Evolutionary conservation across 2,113 vertebrate genomes (phyloP), one percentile per base, ranked within the genome.

Genomic region (Bagarius yarrelli): DNA sequence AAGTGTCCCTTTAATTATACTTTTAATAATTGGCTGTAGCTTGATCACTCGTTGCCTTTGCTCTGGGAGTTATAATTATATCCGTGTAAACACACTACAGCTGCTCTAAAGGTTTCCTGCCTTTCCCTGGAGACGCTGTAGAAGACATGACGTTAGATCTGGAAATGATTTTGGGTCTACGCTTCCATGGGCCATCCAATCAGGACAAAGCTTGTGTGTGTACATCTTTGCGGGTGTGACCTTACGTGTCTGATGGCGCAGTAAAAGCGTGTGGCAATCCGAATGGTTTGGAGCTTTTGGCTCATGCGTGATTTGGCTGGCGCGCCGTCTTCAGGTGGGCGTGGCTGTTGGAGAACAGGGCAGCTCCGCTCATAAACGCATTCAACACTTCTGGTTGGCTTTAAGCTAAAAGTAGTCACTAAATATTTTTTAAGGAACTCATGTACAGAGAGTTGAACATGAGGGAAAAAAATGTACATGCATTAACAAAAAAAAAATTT

Each of bases 181-280:
- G 13, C 56, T 52, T 69, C 67, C 75, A 19, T 52, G 56, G 19
- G 71, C 32, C 44, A 71, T 79, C 84, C 70, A 14, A 44, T 67
- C 70, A 30, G 74, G 32, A 81, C 63, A 70, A 71, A 67, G 80
- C 83, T 55, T 34, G 50, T 57, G 79, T 81, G 75, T 69, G 53
- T 75, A 80, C 73, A 34, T 80, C 78, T 80, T 76, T 70, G 71
- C 78, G 25, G 52, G 81, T 63, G 71, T 78, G 81, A 81, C 85
- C 87, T 88, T 88, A 88, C 87, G 66, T 88, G 87, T 88, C 82
- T 88, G 84, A 88, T 88, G 86, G 87, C 87, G 83, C 87, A 88
- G 87, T 88, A 88, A 87, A 88, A 88, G 56, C 87, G 87, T 55
- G 87, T 88, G 76, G 87, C 87, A 70, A 88, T 88, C 87, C 87